Evolutionary conservation across 2,113 vertebrate genomes (phyloP).

Genomic region (Hemiscyllium ocellatum): DNA sequence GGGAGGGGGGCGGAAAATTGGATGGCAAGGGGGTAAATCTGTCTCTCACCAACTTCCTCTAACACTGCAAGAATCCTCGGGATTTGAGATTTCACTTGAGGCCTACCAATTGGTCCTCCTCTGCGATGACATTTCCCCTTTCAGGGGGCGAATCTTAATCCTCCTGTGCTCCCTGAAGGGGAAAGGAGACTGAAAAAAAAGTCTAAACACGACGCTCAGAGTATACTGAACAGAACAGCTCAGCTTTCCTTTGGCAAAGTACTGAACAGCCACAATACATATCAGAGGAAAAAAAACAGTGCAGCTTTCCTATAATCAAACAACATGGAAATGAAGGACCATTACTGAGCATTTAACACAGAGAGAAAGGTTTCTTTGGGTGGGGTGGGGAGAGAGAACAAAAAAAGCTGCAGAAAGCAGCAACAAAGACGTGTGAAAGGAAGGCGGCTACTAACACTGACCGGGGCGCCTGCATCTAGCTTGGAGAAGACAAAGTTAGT

Average conservation of each 20-base stretch:
- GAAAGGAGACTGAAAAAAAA: conserved; percentile 42
- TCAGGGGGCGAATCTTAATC: conserved; percentile 68
- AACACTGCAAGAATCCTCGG: conserved; percentile 64
- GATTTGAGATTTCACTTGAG: conserved; percentile 67
- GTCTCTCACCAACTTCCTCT: conserved; percentile 70
- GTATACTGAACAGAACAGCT: conserved; percentile 74
- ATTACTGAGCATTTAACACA: conserved; percentile 68
- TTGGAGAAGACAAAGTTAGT: background rate
- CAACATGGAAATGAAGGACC: conserved; percentile 71
- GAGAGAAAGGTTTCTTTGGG: conserved; percentile 63
- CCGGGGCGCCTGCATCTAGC: background rate
- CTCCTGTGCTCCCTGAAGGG: conserved; percentile 72
- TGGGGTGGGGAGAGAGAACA: background rate
- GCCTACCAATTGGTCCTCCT: too few relatives aligned
- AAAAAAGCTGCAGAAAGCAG: background rate
- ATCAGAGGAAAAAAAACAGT: conserved; percentile 55
- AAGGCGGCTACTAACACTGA: too few relatives aligned
- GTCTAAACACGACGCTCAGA: conserved; percentile 72
- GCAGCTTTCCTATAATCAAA: conserved; percentile 67
- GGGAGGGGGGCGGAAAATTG: conserved; percentile 49
- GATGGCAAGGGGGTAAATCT: conserved; percentile 53
- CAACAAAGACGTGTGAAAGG: background rate
- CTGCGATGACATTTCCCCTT: conserved; percentile 52
- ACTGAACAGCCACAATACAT: conserved; percentile 72
- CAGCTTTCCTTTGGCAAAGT: conserved; percentile 70